A percentile compares a stretch with the other conserved stretches of the same genome.
Evolutionary conservation across 1,140 invertebrate species (phyloP).

Genomic region (Rhyzopertha dominica): DNA sequence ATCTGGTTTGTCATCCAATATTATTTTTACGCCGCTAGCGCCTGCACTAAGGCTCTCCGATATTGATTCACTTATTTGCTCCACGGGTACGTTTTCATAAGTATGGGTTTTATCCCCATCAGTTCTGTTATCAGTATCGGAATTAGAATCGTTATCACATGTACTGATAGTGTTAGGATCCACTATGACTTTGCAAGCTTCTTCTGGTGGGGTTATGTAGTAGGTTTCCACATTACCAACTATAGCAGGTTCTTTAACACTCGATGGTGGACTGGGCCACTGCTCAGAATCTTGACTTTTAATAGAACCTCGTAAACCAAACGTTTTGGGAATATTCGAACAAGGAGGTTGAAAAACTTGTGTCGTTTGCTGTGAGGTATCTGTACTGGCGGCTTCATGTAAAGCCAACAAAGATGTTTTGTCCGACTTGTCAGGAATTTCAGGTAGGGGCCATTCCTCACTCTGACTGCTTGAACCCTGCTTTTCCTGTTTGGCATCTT

Average conservation of each 20-base stretch:
- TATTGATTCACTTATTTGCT: slow-evolving; percentile 38
- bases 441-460: slow-evolving; percentile 64
- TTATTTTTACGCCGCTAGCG: slow-evolving; percentile 40
- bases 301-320: slow-evolving; percentile 42
- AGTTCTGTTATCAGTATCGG: slow-evolving; percentile 55
- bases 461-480: slow-evolving; percentile 56
- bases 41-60: slow-evolving; percentile 39
- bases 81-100: slow-evolving; percentile 41
- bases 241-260: slow-evolving; percentile 55
- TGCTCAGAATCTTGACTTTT: slow-evolving; percentile 61
- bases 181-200: slow-evolving; percentile 60
- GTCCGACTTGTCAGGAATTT: slow-evolving; percentile 51
- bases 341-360: slow-evolving; percentile 44
- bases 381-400: slow-evolving; percentile 41
- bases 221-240: slow-evolving; percentile 81
- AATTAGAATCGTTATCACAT: slow-evolving; percentile 43
- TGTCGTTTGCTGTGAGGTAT: slow-evolving; percentile 43
- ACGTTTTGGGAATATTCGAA: slow-evolving; percentile 40
- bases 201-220: slow-evolving; percentile 66
- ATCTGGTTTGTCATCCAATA: slow-evolving; percentile 50
- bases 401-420: slow-evolving; percentile 35
- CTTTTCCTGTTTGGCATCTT: slow-evolving; percentile 24
- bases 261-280: slow-evolving; percentile 73
- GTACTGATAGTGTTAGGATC: slow-evolving; percentile 43
- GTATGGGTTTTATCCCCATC: slow-evolving; percentile 39